These are phyloP conservation scores for Rotaria socialis DNA, from an alignment of 2,888 invertebrate species.

Conservation along the genomic window DNA sequence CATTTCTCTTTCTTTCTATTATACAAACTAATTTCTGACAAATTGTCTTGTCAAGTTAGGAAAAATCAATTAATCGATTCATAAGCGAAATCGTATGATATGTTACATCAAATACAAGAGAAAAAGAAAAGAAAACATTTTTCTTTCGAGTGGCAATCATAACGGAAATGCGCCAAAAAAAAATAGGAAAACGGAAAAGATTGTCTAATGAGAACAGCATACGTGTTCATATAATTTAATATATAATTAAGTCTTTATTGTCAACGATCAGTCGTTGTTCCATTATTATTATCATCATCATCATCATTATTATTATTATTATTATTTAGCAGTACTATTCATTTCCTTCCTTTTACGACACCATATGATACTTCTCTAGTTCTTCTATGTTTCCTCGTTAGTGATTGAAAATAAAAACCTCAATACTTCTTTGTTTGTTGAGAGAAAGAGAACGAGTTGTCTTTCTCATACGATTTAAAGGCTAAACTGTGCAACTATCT, in stretches of 20 bases:
- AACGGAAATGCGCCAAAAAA: neutral
- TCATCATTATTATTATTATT: neutral
- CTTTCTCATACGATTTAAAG: neutral
- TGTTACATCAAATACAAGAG: neutral
- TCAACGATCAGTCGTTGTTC: neutral
- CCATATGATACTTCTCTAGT: neutral
- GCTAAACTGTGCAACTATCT: neutral
- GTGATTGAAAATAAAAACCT: neutral
- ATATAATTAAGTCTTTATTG: constrained; percentile 8
- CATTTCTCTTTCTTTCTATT: neutral
- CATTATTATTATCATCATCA: neutral
- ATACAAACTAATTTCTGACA: neutral
- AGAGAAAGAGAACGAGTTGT: neutral
- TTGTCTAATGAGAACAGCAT: neutral
- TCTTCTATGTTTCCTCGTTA: neutral
- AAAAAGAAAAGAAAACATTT: too few relatives aligned
- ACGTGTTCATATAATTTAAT: neutral
- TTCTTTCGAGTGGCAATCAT: neutral
- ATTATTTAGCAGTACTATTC: neutral
- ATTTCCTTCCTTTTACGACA: neutral
- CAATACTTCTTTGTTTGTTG: neutral
- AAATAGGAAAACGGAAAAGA: too few relatives aligned
- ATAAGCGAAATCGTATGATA: neutral
- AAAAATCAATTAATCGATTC: neutral
- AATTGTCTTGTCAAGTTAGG: neutral